Evolutionary conservation across 2,113 vertebrate species (phyloP), one percentile per base, ranked within the genome.

Genomic region (Pelecanoides urinatrix): DNA sequence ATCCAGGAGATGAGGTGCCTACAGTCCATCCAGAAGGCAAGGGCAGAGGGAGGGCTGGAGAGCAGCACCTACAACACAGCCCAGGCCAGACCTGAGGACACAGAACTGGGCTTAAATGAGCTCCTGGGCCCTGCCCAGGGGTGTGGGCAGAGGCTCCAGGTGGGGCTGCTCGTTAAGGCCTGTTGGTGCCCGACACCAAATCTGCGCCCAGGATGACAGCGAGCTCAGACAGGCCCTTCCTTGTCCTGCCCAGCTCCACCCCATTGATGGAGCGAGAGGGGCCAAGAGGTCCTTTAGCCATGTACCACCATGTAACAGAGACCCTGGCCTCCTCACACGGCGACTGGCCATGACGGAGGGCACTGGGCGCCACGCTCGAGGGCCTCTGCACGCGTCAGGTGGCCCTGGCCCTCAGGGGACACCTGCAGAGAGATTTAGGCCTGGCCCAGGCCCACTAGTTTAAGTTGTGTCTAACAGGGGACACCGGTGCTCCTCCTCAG

Each of bases 351-450:
- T 42, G 66, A 55, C 0, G 15, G 53, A 52, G 62, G 27, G n/a
- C 2, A 1, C 47, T 8, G 3, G 0, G 6, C 1, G 2, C 67
- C 2, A 0, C 25, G 52, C 44, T 53, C 1, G 1, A n/a, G 50
- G 27, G 47, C 26, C 20, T 53, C 59, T 2, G 2, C 2, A 2
- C 1, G 3, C 2, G 0, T 12, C n/a, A 11, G 38, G 21, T 76
- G 85, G 4, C 36, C 71, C 17, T 0, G 0, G 9, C 22, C 53
- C 45, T 47, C 11, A 4, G 20, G 19, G 55, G 23, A 27, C 0
- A 1, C 26, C 32, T 44, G 59, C 22, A 10, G 26, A 29, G 42
- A 42, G 22, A n/a, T 1, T 61, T 5, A 40, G 29, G 13, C 29
- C 76, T 62, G 49, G 36, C 53, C 25, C 32, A 36, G 55, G n/a